These are phyloP conservation scores for Amphipyra tragopoginis DNA, from an alignment of 2,888 invertebrate species.

Conservation along the genomic window DNA sequence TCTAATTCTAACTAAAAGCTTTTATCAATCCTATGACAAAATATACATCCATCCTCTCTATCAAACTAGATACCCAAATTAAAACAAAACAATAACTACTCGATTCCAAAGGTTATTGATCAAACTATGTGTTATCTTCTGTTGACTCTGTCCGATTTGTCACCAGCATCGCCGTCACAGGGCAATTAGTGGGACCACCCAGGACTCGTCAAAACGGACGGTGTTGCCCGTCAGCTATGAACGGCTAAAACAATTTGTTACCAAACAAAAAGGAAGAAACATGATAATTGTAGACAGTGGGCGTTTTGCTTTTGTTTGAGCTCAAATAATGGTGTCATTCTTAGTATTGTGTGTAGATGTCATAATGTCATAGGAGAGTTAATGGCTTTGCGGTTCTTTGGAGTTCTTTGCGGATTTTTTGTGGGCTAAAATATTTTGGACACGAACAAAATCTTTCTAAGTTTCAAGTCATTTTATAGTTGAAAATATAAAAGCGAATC, in stretches of 20 bases:
- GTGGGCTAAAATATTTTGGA: background rate
- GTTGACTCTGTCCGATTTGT: slow-evolving; percentile 74
- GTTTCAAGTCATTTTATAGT: slow-evolving; percentile 13
- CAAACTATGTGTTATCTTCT: slow-evolving; percentile 63
- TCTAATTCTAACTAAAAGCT: background rate
- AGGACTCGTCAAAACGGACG: slow-evolving; percentile 63
- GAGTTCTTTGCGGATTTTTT: slow-evolving; percentile 9
- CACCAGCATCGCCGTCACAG: slow-evolving; percentile 67
- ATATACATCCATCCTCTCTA: slow-evolving; percentile 3
- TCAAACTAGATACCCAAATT: slow-evolving; percentile 17
- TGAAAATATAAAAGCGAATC: slow-evolving; percentile 9
- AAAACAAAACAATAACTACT: slow-evolving; percentile 38
- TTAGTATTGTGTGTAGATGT: slow-evolving; percentile 41
- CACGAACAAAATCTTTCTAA: background rate
- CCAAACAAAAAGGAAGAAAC: slow-evolving; percentile 48
- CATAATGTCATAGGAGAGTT: slow-evolving; percentile 18
- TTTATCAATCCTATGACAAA: background rate
- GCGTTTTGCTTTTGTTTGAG: slow-evolving; percentile 55
- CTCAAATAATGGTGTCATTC: slow-evolving; percentile 46
- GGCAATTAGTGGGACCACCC: slow-evolving; percentile 80
- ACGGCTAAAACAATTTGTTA: slow-evolving; percentile 68
- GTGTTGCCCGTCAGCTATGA: slow-evolving; percentile 63
- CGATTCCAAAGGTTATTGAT: slow-evolving; percentile 55
- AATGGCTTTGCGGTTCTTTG: background rate
- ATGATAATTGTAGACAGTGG: slow-evolving; percentile 55